Evolutionary conservation across 2,797 vertebrate species (phyloP), one percentile per base, ranked within the genome.

Genomic region (Mionectes olivaceus): DNA sequence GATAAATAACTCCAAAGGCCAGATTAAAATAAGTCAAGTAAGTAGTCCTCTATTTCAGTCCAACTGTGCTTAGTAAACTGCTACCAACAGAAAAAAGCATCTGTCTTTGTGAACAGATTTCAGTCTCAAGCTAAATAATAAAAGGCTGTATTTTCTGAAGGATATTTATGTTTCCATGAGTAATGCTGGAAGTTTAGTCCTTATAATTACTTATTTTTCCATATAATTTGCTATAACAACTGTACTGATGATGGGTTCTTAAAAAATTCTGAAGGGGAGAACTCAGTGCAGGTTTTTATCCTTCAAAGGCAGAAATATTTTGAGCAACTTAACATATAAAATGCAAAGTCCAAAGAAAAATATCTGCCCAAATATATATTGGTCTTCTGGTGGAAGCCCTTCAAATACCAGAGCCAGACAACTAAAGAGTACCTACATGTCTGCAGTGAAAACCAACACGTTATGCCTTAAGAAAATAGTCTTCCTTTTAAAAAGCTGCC

Each of bases 1-100:
- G 67, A 89, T 86, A 84, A 92, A 87, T 47, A 79, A 68, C 39
- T 94, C 59, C 19, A 81, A 93, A 93, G 89, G 24, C 39, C 74
- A 84, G 63, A 87, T 77, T 78, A 89, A 81, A 94, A 65, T 71
- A 83, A 56, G n/a, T 52, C 59, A 87, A 74, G n/a, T 56, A 86
- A 64, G 41, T 83, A 60, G 35, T 79, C 39, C 23, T 80, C 56
- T 67, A 60, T 86, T 93, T 88, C 86, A 71, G 61, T 78, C 63
- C 63, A 84, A 55, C 56, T 53, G 30, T 89, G 70, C 55, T 80
- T 90, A 75, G 22, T 5, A 86, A 92, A 82, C 39, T 55, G 61
- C 89, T 89, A 46, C 49, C 50, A 70, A 73, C 17, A 87, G 80
- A 90, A 75, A 35, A 88, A 91, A 90, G 10, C 61, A 68, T 68